Evolutionary conservation across 1,140 invertebrate genomes (phyloP).

Genomic region (Triops longicaudatus): DNA sequence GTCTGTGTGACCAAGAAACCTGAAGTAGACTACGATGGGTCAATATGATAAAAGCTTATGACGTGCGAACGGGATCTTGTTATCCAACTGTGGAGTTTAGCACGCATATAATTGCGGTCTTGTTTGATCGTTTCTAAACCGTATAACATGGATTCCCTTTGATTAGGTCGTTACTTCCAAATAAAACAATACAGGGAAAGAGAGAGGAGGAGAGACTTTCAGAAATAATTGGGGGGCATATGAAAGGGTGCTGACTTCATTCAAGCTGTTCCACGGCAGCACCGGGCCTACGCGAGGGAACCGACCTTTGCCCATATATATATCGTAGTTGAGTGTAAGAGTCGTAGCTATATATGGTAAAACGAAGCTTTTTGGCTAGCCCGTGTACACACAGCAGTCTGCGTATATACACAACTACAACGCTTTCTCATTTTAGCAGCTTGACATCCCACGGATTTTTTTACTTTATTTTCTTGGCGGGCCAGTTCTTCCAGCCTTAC

Average conservation of each 20-base stretch:
- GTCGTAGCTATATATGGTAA: neutral
- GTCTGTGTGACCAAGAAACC: neutral
- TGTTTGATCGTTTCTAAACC: neutral
- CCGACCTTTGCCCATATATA: conserved; percentile 14
- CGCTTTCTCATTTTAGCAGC: neutral
- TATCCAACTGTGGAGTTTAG: neutral
- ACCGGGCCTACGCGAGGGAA: neutral
- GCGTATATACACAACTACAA: neutral
- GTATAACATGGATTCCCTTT: neutral
- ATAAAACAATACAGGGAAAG: neutral
- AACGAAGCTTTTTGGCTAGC: neutral
- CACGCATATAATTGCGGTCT: neutral
- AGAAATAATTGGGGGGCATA: neutral
- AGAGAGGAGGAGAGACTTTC: neutral
- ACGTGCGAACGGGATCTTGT: neutral
- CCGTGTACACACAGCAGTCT: neutral
- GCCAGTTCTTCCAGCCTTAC: neutral
- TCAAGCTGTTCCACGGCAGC: neutral
- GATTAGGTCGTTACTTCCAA: neutral
- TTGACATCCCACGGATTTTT: too few relatives aligned
- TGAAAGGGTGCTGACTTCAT: conserved; percentile 1
- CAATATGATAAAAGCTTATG: neutral
- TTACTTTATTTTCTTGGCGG: too few relatives aligned
- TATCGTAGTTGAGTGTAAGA: neutral
- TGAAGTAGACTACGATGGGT: neutral